These are phyloP conservation scores for Platycnemis pennipes DNA, from an alignment of 2,888 invertebrate species.

Conservation along the genomic window DNA sequence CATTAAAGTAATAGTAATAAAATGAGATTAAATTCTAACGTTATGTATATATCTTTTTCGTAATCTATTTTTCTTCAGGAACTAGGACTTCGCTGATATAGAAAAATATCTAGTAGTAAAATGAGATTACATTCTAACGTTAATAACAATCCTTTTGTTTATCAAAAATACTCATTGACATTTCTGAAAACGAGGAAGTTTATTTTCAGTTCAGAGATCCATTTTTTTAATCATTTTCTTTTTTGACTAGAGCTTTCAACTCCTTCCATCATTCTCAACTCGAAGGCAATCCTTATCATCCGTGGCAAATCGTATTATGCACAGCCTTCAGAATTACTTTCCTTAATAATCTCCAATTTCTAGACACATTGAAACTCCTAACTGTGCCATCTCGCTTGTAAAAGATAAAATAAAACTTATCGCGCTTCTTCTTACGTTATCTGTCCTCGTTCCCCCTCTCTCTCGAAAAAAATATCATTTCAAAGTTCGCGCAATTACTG, in stretches of 20 bases:
- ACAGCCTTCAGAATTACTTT: not conserved
- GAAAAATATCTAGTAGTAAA: too few species aligned
- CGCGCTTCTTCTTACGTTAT: not conserved
- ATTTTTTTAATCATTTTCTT: not conserved
- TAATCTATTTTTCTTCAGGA: too few species aligned
- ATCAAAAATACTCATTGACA: too few species aligned
- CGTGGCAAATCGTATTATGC: not conserved
- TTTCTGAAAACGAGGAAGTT: too few species aligned
- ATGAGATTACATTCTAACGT: too few species aligned
- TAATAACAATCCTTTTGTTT: too few species aligned
- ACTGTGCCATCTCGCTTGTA: not conserved
- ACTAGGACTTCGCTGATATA: too few species aligned
- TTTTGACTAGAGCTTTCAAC: not conserved
- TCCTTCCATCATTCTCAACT: not conserved
- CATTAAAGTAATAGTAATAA: too few species aligned
- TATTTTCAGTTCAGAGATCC: too few species aligned
- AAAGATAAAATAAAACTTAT: not conserved
- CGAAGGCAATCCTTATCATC: not conserved
- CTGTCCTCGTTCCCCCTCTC: not conserved
- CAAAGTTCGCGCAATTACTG: constrained; percentile 15
- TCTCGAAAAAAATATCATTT: not conserved
- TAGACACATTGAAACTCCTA: not conserved
- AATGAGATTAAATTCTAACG: too few species aligned
- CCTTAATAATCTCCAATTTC: not conserved
- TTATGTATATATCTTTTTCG: too few species aligned